Conservation (phyloP, 2,888 invertebrate genomes). For the Synanthedon tipuliformis region DNA sequence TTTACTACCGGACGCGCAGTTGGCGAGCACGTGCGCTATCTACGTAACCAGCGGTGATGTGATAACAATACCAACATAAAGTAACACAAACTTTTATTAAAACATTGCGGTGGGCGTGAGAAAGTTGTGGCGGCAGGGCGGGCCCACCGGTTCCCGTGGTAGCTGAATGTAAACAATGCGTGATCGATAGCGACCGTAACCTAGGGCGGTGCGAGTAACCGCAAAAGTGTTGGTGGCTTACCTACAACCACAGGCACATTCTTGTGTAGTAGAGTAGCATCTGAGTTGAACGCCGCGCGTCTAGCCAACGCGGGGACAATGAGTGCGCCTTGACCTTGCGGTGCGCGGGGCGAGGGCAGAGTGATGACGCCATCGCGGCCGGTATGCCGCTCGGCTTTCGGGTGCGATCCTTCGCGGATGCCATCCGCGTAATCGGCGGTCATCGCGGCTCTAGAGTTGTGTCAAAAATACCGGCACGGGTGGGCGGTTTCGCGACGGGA, state of each 20-base stretch:
- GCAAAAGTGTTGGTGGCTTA: conserved; percentile 11
- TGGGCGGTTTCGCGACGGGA: conserved; percentile 48
- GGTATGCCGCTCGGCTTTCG: conserved; percentile 63
- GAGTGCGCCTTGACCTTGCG: conserved; percentile 66
- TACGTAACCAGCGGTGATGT: conserved; percentile 15
- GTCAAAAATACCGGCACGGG: conserved; percentile 54
- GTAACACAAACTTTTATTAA: neutral
- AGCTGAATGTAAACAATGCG: conserved; percentile 58
- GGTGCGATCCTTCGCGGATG: conserved; percentile 67
- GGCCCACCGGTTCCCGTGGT: conserved; percentile 51
- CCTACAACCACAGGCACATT: conserved; percentile 9
- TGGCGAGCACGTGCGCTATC: conserved; percentile 27
- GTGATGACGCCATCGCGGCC: conserved; percentile 65
- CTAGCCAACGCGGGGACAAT: conserved; percentile 50
- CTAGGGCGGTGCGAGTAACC: conserved; percentile 19
- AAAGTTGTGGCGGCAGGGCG: conserved; percentile 22
- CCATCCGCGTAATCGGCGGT: conserved; percentile 67
- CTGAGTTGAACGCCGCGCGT: conserved; percentile 35
- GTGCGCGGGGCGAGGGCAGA: conserved; percentile 53
- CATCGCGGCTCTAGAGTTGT: conserved; percentile 52
- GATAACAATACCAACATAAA: conserved; percentile 20
- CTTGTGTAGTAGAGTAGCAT: conserved; percentile 27
- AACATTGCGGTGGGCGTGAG: neutral
- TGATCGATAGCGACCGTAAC: conserved; percentile 46
- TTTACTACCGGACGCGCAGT: conserved; percentile 29